Percentiles rank a stretch among this genome's conserved stretches.
Evolutionary conservation across 2,888 invertebrate species (phyloP).

Genomic region (Caenorhabditis macrosperma): DNA sequence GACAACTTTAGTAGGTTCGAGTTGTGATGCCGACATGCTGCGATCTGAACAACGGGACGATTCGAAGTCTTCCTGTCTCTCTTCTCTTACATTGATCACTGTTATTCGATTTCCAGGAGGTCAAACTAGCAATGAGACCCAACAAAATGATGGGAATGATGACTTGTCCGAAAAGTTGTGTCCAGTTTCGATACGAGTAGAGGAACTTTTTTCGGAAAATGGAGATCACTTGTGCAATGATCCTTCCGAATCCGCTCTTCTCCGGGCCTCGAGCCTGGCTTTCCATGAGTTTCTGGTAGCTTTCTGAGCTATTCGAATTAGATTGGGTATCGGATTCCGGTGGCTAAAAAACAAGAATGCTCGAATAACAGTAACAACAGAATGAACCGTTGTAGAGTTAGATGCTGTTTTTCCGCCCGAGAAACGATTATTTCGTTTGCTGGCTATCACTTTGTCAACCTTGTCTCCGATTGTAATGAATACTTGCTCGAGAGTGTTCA

Average conservation of each 20-base stretch:
- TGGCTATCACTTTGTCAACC: slow-evolving; percentile 22
- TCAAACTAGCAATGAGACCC: slow-evolving; percentile 48
- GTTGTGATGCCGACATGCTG: slow-evolving; percentile 4
- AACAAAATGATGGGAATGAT: slow-evolving; percentile 57
- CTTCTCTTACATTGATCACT: slow-evolving; percentile 48
- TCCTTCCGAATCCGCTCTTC: slow-evolving; percentile 19
- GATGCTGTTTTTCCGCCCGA: slow-evolving; percentile 10
- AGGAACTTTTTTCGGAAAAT: slow-evolving; percentile 55
- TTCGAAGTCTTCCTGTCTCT: background rate
- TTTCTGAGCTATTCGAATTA: slow-evolving; percentile 54
- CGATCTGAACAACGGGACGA: slow-evolving; percentile 24
- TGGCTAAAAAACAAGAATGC: slow-evolving; percentile 18
- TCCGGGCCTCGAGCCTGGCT: slow-evolving; percentile 53
- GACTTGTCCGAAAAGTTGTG: slow-evolving; percentile 62
- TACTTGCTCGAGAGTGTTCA: slow-evolving; percentile 78
- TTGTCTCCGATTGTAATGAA: no score
- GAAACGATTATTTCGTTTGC: no score
- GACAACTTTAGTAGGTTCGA: slow-evolving; percentile 38
- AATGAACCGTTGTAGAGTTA: slow-evolving; percentile 14
- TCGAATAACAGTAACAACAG: no score
- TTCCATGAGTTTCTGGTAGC: slow-evolving; percentile 54
- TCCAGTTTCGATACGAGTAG: slow-evolving; percentile 55
- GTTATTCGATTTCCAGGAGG: slow-evolving; percentile 33
- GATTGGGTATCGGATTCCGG: slow-evolving; percentile 51
- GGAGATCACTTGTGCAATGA: slow-evolving; percentile 37